These are phyloP conservation scores for Ethmia dodecea DNA, from an alignment of 2,888 invertebrate species.

Conservation along the genomic window DNA sequence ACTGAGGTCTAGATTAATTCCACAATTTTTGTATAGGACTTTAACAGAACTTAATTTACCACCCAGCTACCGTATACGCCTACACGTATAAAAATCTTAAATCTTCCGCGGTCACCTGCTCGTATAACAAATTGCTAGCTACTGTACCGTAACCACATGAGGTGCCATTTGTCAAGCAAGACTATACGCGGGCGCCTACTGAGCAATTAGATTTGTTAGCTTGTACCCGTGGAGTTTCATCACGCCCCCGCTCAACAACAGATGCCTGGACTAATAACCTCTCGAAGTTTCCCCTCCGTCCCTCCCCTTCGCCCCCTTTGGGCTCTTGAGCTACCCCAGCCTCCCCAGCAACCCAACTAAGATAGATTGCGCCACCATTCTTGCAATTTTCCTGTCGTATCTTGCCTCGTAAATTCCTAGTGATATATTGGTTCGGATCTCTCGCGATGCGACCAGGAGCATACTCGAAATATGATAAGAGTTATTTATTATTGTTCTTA, in stretches of 20 bases:
- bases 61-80: too few species aligned
- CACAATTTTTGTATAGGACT: too few species aligned
- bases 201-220: conserved; percentile 78
- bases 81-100: conserved; percentile 30
- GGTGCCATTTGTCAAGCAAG: conserved; percentile 64
- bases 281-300: conserved; percentile 74
- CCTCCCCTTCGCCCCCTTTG: conserved; percentile 53
- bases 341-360: conserved; percentile 81
- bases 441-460: conserved; percentile 77
- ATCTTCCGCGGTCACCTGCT: conserved; percentile 56
- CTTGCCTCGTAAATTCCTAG: conserved; percentile 91
- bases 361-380: conserved; percentile 95
- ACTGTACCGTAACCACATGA: conserved; percentile 51
- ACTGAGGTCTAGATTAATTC: too few species aligned
- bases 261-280: conserved; percentile 80
- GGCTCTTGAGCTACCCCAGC: conserved; percentile 52
- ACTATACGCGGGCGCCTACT: conserved; percentile 69
- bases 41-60: too few species aligned
- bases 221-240: conserved; percentile 75
- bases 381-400: conserved; percentile 96
- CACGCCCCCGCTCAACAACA: conserved; percentile 78
- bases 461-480: conserved; percentile 79
- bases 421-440: conserved; percentile 86
- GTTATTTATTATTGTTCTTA: conserved; percentile 78
- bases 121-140: conserved; percentile 57